These are phyloP conservation scores for Nycteola revayana DNA, from an alignment of 2,888 invertebrate species.

Conservation along the genomic window DNA sequence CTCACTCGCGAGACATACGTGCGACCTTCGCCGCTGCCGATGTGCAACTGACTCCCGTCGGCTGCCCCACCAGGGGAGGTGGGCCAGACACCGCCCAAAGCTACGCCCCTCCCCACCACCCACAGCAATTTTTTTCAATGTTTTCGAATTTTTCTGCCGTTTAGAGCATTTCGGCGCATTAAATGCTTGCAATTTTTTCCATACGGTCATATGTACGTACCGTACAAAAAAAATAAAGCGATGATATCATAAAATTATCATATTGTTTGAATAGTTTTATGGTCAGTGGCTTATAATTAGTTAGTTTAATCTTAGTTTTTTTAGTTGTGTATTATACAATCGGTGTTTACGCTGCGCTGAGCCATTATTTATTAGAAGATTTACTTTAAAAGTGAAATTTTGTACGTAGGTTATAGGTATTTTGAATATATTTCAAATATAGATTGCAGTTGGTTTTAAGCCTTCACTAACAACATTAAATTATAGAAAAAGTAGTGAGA, in stretches of 20 bases:
- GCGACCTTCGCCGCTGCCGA: conserved; percentile 68
- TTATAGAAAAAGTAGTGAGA: too few species aligned
- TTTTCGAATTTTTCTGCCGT: conserved; percentile 48
- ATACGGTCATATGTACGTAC: conserved; percentile 24
- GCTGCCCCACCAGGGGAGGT: conserved; percentile 42
- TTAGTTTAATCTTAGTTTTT: too few species aligned
- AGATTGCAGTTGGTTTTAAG: too few species aligned
- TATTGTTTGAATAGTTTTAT: conserved; percentile 28
- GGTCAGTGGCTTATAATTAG: conserved; percentile 18
- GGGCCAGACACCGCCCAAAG: conserved; percentile 46
- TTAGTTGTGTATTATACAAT: too few species aligned
- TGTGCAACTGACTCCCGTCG: conserved; percentile 58
- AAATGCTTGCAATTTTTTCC: conserved; percentile 34
- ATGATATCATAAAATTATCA: conserved; percentile 28
- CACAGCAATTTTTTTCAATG: conserved; percentile 42
- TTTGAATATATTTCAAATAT: too few species aligned
- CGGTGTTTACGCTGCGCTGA: too few species aligned
- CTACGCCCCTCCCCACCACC: conserved; percentile 47
- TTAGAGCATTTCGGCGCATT: conserved; percentile 40
- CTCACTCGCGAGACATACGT: conserved; percentile 67
- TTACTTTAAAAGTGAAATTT: too few species aligned
- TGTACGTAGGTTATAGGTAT: too few species aligned
- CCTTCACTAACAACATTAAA: too few species aligned
- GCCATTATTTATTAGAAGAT: too few species aligned
- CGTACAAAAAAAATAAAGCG: conserved; percentile 19